Evolutionary conservation across 2,888 invertebrate genomes (phyloP), one percentile per base, ranked within the genome.

Genomic region (Macrophya alboannulata): DNA sequence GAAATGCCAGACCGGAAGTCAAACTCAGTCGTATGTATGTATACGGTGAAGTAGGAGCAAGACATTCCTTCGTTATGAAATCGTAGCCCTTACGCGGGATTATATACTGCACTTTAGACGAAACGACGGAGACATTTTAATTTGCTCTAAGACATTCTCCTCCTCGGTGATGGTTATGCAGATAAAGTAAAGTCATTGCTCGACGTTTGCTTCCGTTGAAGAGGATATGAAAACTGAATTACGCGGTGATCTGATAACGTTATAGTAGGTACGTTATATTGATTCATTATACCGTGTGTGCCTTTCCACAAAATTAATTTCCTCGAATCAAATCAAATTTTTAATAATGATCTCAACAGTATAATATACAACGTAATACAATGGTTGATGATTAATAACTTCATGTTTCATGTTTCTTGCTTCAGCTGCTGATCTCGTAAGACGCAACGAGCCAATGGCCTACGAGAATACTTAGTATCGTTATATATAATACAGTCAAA

Each of bases 91-190:
- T 31, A 31, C 31, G 17, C 31, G 17, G 31, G 31, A 25, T 31
- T 45, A 71, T 62, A 62, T n/a, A 2, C 12, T 17, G 31, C 17
- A 51, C 15, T 51, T 55, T 62, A 37, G 51, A 77, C 51, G 48
- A 83, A 81, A 65, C 81, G 76, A 6, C 84, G 85, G 85, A 82
- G 85, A 87, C 85, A 87, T 86, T 88, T 88, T 86, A 88, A 88
- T 88, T 88, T 88, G 87, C 87, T 85, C 86, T 86, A 77, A 88
- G 88, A 86, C 86, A 87, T 88, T 88, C 86, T 86, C 31, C 86
- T 86, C 31, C 55, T n/a, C 43, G 40, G 31, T 25, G 31, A 21
- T 45, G n/a, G 45, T 43, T 5, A 45, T 12, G 74, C 43, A n/a
- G 21, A n/a, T 21, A 45, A 74, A 45, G 8, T 45, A 15, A 21